phyloP scores from a whole-genome alignment of 2,113 vertebrate species.

The Microcebus lehilahytsara region DNA sequence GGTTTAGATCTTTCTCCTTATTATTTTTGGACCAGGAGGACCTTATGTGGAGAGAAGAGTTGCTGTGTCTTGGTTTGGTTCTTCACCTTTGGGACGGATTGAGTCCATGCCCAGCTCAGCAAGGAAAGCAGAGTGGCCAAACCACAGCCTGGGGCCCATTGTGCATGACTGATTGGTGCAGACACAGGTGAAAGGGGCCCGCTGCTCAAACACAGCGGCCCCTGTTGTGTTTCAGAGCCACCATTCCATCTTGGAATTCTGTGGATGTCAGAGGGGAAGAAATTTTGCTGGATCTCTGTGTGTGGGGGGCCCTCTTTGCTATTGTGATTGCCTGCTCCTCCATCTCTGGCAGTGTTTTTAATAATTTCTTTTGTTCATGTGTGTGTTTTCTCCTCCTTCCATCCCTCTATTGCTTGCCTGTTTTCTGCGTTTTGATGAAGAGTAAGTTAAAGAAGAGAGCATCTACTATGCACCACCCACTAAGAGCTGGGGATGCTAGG shows the following conservation, averaged over 20 bases:
- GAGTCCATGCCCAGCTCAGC: background rate
- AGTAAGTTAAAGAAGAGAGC: background rate
- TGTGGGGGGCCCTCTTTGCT: background rate
- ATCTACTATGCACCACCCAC: background rate
- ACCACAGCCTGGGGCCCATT: background rate
- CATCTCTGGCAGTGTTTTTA: background rate
- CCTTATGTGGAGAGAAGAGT: background rate
- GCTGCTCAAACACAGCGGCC: too few relatives aligned
- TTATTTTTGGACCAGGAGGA: constrained; percentile 67
- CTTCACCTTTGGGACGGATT: background rate
- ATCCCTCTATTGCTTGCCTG: background rate
- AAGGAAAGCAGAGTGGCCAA: constrained; percentile 40
- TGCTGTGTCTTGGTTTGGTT: constrained; percentile 58
- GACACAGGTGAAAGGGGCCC: background rate
- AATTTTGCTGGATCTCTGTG: background rate
- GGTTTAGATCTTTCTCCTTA: background rate
- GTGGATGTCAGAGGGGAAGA: background rate
- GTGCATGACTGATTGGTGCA: background rate
- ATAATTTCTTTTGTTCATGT: background rate
- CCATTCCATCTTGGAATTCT: background rate
- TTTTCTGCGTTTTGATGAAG: background rate
- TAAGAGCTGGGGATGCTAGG: background rate
- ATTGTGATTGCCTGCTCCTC: background rate
- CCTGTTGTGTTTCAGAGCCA: background rate
- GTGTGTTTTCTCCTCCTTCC: background rate